Conservation (phyloP, 2,888 invertebrate genomes). For the Mimachlamys varia region DNA sequence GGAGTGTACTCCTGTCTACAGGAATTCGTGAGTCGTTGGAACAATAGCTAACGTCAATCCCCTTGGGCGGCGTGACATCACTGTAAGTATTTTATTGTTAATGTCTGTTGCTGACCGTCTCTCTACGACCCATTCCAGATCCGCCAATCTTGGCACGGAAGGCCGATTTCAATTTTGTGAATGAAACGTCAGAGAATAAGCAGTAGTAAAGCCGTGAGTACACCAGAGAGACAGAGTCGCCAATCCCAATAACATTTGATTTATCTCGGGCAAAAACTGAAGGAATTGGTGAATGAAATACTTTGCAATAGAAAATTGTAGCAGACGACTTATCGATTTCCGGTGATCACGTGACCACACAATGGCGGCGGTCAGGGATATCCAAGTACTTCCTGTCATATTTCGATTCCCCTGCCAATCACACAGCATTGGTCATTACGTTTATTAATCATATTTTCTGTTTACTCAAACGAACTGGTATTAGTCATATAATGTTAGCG, state of each 20-base stretch:
- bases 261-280: not conserved
- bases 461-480: not conserved
- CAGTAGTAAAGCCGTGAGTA: not conserved
- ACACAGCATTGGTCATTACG: not conserved
- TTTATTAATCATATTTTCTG: conserved; percentile 27
- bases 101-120: not conserved
- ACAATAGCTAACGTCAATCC: not conserved
- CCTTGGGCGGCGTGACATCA: not conserved
- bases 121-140: not conserved
- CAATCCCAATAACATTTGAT: conserved; percentile 28
- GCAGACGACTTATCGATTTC: conserved; percentile 8
- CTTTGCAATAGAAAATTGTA: not conserved
- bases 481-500: not conserved
- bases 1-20: not conserved
- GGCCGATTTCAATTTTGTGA: conserved; percentile 26
- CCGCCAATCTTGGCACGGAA: conserved; percentile 18
- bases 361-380: conserved; percentile 26
- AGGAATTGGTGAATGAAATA: conserved; percentile 6
- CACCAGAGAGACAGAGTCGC: not conserved
- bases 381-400: not conserved
- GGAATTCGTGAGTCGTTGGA: not conserved
- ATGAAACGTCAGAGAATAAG: not conserved
- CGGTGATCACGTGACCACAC: not conserved
- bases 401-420: conserved; percentile 4
- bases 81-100: not conserved